Evolutionary conservation across 2,888 invertebrate species (phyloP), one percentile per base, ranked within the genome.

Genomic region (Noctua janthe): DNA sequence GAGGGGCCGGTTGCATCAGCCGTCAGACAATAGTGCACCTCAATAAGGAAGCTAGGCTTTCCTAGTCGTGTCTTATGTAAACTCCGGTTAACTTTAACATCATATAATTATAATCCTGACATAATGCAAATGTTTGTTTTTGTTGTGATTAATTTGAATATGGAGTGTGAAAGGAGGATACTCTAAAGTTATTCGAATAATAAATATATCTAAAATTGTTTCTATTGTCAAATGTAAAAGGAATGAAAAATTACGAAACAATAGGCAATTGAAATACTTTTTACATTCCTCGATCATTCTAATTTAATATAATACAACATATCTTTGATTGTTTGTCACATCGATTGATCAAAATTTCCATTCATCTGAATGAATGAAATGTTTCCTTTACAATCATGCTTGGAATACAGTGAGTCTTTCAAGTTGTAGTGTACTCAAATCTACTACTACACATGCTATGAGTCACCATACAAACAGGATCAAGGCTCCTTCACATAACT

Each of bases 31-130:
- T 90, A 78, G 85, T 75, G 72, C 69, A 74, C 78, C 82, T 84
- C 81, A 89, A 90, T 91, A 87, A 91, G 91, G 91, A 91, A 91
- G 84, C 85, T 49, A 47, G 69, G 66, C 56, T 84, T 89, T 90
- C 84, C 89, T 89, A 62, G 83, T 86, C 79, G 77, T 78, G 84
- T 81, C 78, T 89, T 90, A 89, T 83, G 86, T 87, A 90, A 89
- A 85, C 86, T 78, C 54, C 71, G 76, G 67, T 81, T 79, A 79
- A 59, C 74, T 75, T 82, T 76, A 83, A 76, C 71, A 74, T 81
- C 73, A 74, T 85, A 80, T 79, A 79, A 83, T 84, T 85, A 83
- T 77, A 78, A 85, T 83, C 84, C 83, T 80, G 81, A 76, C 76
- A 71, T 67, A 29, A 51, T 73, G n/a, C n/a, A n/a, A n/a, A 54